Evolutionary conservation across 2,888 invertebrate species (phyloP), one percentile per base, ranked within the genome.

Genomic region (Xanthostigma xanthostigma): DNA sequence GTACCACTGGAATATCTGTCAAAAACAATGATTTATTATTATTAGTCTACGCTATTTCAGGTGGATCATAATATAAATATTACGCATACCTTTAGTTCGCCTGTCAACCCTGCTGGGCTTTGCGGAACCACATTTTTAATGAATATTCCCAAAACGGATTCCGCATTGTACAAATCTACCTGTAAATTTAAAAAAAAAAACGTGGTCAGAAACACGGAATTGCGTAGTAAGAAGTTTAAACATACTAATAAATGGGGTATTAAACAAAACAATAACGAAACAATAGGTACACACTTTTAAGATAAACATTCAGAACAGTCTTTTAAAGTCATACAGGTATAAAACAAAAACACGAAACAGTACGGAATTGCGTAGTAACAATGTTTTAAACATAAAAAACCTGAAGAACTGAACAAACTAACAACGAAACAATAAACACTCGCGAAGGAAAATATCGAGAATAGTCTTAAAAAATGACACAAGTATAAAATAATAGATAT

Each of bases 61-160:
- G 9, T n/a, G n/a, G n/a, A n/a, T n/a, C 9, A 10, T 13, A 3
- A 38, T 46, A 49, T n/a, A 36, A 41, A 9, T 17, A 40, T 12
- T 38, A 17, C 41, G 56, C 62, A 68, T 67, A 89, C 90, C 73
- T 87, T 86, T 41, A 91, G 68, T 58, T 86, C 81, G n/a, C 87
- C 92, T 54, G 88, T 84, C 58, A 78, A 75, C 44, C 92, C 94
- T 1, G 97, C 98, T 1, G 97, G 95, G 68, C 93, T 94, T 53
- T 90, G 84, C 1, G 90, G 81, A 11, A 95, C 80, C 1, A 98
- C 95, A 60, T 93, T 92, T 68, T 97, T 97, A 62, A 98, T 92
- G 67, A 98, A 98, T 62, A 98, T 96, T 8, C 97, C 97, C 49
- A 92, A 84, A 55, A 95, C 79, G 48, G 84, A 83, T 53, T 63